Base-by-base conservation (phyloP, 2,888 invertebrate genomes). In the Sthenelais limicola region DNA sequence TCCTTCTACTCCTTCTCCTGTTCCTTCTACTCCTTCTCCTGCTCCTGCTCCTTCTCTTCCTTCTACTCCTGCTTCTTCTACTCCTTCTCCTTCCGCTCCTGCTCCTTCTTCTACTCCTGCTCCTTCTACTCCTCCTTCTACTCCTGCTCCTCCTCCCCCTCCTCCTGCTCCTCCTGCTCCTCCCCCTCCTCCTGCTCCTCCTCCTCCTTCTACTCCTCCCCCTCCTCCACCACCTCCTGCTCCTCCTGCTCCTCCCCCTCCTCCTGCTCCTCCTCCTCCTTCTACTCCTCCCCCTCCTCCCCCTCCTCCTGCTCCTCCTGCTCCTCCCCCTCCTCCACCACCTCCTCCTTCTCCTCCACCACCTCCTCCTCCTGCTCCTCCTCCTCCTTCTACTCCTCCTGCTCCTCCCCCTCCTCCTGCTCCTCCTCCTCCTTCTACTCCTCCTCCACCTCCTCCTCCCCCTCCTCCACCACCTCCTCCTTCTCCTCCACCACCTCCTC, bases 61-160 rank as follows among this genome's bases (percentile, higher is more conserved):
- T 49, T 26, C 30, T 32, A 15, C 68, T 30, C 7, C 47, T 32
- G 4, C 47, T 32, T 18, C 51, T 38, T 24, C 66, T 30, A 2
- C 67, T 32, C 15, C 66, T 51, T 49, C 38, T 24, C 26, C 48
- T 18, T 18, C 49, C 67, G 5, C 48, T 7, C 28, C 18, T 4
- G 4, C 18, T 24, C 72, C n/a, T 68, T 30, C 80, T 71, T 91
- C 92, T 74, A 92, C 92, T 15, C 32, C 18, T 30, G 9, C 68
- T 4, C 38, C 52, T n/a, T 3, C 43, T 26, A 1, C 24, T 21
- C 47, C 30, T 38, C 12, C 32, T 32, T n/a, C 35, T 38, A 33
- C 32, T 9, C 43, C 9, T 32, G 26, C 3, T 26, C 47, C 18
- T 21, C 26, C 52, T 38, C 24, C n/a, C 15, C 21, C 30, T n/a